phyloP scores from a whole-genome alignment of 2,113 vertebrate species.

The Cebidichthys violaceus region DNA sequence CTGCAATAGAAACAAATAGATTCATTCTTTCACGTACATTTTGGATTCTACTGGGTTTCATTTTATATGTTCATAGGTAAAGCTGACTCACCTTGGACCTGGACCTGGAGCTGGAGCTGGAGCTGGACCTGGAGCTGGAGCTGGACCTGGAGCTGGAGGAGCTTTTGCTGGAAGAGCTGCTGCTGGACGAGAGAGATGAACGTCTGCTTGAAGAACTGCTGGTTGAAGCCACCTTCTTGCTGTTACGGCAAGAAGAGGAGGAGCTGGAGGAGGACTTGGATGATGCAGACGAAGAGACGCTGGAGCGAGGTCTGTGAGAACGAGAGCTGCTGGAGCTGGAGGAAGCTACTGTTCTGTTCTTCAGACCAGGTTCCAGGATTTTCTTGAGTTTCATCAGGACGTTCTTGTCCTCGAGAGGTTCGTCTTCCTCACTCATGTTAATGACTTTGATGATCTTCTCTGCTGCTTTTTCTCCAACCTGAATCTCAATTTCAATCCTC shows the following conservation, averaged over 20 bases:
- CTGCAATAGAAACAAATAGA: slow-evolving; percentile 35
- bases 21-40: neutral
- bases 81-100: slow-evolving; percentile 51
- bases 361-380: slow-evolving; percentile 78
- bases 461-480: slow-evolving; percentile 82
- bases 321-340: slow-evolving; percentile 67
- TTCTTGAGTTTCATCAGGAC: slow-evolving; percentile 84
- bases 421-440: slow-evolving; percentile 70
- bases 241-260: slow-evolving; percentile 48
- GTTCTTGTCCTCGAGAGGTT: slow-evolving; percentile 65
- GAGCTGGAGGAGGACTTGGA: slow-evolving; percentile 59
- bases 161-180: slow-evolving; percentile 12
- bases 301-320: slow-evolving; percentile 52
- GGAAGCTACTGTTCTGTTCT: slow-evolving; percentile 47
- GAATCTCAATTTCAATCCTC: slow-evolving; percentile 86
- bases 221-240: neutral
- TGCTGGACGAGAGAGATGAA: slow-evolving; percentile 9
- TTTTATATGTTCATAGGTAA: neutral
- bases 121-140: slow-evolving; percentile 19
- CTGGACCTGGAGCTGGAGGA: no score
- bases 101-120: slow-evolving; percentile 53
- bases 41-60: neutral
- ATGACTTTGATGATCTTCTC: slow-evolving; percentile 81
- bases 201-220: slow-evolving; percentile 18
- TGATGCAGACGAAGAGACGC: slow-evolving; percentile 24